Conservation (phyloP, 1,140 invertebrate species). For the Rhopalosiphum maidis region DNA sequence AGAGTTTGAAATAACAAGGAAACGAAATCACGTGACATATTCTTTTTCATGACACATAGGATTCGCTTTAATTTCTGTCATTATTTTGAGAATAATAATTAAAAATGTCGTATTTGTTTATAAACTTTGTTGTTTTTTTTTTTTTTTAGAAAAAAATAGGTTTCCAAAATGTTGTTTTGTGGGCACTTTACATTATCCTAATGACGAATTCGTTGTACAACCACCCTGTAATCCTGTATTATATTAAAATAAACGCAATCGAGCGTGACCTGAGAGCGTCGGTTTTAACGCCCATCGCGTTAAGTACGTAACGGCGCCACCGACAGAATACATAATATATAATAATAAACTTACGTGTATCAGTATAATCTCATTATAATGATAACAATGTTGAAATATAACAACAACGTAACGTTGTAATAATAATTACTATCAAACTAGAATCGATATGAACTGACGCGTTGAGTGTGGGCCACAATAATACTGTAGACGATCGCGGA, state of each 20-base stretch:
- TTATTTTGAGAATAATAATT: neutral
- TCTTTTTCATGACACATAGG: neutral
- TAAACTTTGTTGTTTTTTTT: no score
- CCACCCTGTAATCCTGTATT: constrained; percentile 1
- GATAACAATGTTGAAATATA: neutral
- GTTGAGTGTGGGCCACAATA: neutral
- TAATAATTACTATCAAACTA: neutral
- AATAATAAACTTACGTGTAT: constrained; percentile 1
- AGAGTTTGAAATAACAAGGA: neutral
- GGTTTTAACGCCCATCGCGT: neutral
- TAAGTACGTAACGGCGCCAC: neutral
- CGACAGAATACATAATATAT: neutral
- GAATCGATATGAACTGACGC: neutral
- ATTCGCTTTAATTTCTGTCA: neutral
- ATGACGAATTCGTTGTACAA: neutral
- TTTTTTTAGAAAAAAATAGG: no score
- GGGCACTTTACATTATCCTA: neutral
- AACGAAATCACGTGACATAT: neutral
- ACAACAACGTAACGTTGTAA: neutral
- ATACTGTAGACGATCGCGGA: neutral
- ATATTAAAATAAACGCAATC: neutral
- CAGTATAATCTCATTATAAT: constrained; percentile 6
- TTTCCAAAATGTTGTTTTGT: no score
- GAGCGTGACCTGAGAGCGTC: neutral
- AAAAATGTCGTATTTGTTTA: no score